Percentiles rank a stretch among this genome's conserved stretches.
Conservation (phyloP, 2,888 invertebrate genomes). For the Scaeva pyrastri region DNA sequence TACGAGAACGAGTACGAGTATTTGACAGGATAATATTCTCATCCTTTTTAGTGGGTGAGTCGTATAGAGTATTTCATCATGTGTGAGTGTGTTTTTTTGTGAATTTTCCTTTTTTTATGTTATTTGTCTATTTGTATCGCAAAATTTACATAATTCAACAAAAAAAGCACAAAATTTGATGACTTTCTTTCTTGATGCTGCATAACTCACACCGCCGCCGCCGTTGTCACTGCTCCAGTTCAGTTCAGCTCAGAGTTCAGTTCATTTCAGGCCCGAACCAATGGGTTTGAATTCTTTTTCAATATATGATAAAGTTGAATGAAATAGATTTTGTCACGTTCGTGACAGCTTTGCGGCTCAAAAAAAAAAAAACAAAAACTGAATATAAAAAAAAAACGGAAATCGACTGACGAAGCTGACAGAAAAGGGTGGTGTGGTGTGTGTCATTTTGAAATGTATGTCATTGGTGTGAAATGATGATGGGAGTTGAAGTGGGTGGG, state of each 20-base stretch:
- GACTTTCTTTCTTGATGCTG: constrained; percentile 57
- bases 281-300: constrained; percentile 60
- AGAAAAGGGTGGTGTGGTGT: neutral
- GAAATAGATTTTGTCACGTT: constrained; percentile 73
- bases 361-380: constrained; percentile 30
- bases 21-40: constrained; percentile 55
- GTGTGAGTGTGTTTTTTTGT: constrained; percentile 3
- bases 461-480: neutral
- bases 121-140: constrained; percentile 16
- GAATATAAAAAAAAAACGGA: neutral
- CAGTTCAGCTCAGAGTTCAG: neutral
- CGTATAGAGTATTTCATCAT: neutral
- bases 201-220: neutral
- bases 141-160: constrained; percentile 72
- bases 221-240: too few species aligned
- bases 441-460: neutral
- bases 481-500: neutral
- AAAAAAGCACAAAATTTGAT: constrained; percentile 62
- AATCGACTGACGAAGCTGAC: constrained; percentile 34
- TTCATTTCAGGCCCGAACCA: too few species aligned
- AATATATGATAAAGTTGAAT: constrained; percentile 67
- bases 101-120: neutral
- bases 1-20: too few species aligned
- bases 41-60: constrained; percentile 15
- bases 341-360: constrained; percentile 68